Evolutionary conservation across 2,888 invertebrate species (phyloP), one percentile per base, ranked within the genome.

Genomic region (Rosalia funebris): DNA sequence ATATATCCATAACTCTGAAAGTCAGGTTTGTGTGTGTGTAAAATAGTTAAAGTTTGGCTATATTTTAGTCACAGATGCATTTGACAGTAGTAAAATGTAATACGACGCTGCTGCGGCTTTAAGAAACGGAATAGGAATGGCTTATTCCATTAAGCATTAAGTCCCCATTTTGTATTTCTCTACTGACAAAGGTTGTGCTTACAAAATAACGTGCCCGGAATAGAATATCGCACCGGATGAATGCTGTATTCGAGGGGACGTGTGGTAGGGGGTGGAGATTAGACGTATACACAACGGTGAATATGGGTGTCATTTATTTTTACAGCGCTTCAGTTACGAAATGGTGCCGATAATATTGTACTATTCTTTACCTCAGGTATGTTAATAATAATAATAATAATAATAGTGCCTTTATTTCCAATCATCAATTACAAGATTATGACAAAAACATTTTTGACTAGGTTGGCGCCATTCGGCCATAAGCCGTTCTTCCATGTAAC

Each of bases 51-150:
- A 75, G 73, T 76, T 76, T 65, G 68, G 66, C 70, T 69, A 73
- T 76, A 76, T 74, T 74, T 76, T 72, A 76, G 71, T 62, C 72
- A 65, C 74, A 75, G 73, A 71, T 76, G 76, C 70, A 69, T 75
- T 73, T 76, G 76, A 75, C 76, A 75, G 72, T 68, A 66, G 73
- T 69, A 73, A 73, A 76, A 76, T 75, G 75, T 74, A 75, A 74
- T 73, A 68, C 71, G 74, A 72, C 70, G 65, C 59, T 66, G 66
- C 68, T 66, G 63, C 63, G 67, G 72, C 72, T 71, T 72, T 72
- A 71, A 71, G 71, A 71, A 71, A 67, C 60, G 65, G 63, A 60
- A 69, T 60, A 62, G 65, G 62, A 63, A 66, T 58, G 68, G 72
- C 68, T 68, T 68, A 67, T 70, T 67, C 71, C 70, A 64, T 67